Conservation (phyloP, 2,113 vertebrate species). For the Edolisoma coerulescens region DNA sequence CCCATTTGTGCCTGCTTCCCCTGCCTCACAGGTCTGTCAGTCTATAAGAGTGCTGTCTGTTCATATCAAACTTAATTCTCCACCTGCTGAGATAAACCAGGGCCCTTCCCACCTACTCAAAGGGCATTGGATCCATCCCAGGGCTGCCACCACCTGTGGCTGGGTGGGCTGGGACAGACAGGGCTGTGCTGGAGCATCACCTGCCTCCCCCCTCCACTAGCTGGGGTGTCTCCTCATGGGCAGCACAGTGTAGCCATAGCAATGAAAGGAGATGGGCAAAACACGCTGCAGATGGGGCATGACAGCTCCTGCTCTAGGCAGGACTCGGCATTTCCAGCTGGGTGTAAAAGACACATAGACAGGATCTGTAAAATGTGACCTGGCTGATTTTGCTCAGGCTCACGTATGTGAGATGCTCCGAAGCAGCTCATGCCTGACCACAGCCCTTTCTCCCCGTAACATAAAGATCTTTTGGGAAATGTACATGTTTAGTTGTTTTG, state of each 20-base stretch:
- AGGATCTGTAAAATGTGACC: constrained; percentile 2
- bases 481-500: constrained; percentile 32
- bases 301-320: neutral
- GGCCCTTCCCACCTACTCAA: neutral
- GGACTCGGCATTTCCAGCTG: neutral
- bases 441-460: neutral
- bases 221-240: neutral
- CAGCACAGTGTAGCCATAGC: neutral
- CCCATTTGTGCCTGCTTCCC: neutral
- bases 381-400: neutral
- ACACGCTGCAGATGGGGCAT: neutral
- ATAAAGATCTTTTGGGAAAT: constrained; percentile 19
- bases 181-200: neutral
- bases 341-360: neutral
- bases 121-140: neutral
- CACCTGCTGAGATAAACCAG: neutral
- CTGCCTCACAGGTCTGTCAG: neutral
- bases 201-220: neutral
- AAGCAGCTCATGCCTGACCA: neutral
- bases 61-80: neutral
- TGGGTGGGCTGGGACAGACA: neutral
- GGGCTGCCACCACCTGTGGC: neutral
- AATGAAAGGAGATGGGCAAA: neutral
- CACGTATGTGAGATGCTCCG: neutral
- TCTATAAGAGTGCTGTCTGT: neutral